Conservation (phyloP, 2,113 vertebrate genomes). For the Chloropsis cyanopogon region DNA sequence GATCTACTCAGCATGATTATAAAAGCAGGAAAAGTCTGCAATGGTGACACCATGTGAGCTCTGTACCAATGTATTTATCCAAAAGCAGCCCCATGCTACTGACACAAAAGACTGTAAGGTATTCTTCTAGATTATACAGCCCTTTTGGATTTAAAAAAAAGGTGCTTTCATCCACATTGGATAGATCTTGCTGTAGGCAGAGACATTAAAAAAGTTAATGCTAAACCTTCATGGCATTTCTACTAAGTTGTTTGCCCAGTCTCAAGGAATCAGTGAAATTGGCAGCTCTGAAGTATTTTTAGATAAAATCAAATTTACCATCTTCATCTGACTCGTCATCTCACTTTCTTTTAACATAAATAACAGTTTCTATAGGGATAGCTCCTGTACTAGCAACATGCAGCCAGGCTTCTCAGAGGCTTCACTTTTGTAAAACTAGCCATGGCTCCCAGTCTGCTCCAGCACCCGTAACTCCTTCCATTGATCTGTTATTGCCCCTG, state of each 20-base stretch:
- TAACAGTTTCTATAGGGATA: not conserved
- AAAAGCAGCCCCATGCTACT: not conserved
- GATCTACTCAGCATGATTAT: not conserved
- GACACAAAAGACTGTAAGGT: not conserved
- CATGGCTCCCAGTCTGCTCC: not conserved
- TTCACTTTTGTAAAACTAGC: not conserved
- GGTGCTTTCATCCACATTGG: not conserved
- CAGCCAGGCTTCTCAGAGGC: not conserved
- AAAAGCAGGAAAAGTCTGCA: not conserved
- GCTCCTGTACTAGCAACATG: not conserved
- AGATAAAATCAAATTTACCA: not conserved
- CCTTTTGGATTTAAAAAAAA: not conserved
- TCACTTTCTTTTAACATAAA: not conserved
- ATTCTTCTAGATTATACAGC: not conserved
- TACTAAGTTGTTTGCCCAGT: not conserved
- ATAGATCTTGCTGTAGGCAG: not conserved
- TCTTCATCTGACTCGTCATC: not conserved
- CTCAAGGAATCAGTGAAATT: not conserved
- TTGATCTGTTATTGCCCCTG: fast-evolving
- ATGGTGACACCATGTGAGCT: not conserved
- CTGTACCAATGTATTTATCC: not conserved
- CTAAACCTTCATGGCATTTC: constrained; percentile 7
- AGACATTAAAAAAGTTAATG: not conserved
- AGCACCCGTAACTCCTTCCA: not conserved
- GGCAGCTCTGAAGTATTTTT: not conserved